Evolutionary conservation across 35 echinoderm and acorn worm species (phyloP), one percentile per base, ranked within the genome.

Genomic region (Apostichopus parvimensis): DNA sequence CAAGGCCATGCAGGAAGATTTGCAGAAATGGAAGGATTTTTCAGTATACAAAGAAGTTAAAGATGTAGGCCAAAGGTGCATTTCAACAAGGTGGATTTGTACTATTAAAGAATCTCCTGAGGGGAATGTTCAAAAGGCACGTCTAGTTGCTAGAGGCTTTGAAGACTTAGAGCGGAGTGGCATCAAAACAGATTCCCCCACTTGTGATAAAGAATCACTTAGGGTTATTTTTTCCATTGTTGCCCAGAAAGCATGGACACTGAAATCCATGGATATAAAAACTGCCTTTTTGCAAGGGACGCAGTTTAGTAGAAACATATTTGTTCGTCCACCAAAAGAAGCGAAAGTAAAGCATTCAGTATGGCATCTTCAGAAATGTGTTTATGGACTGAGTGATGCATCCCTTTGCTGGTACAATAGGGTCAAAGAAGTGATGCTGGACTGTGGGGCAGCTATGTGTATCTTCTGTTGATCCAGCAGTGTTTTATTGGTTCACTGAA

Each of bases 11-110:
- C 28, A 34, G 28, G 28, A 34, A 34, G 28, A 34, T 0, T 34
- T 34, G 28, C 89, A 91, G 56, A 91, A 92, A n/a, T 83, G 91
- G 79, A 61, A 92, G 28, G 91, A 92, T 6, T 92, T 83, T 70
- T 4, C 80, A 26, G 91, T 92, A 15, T 92, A 92, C 21, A 53
- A 83, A 13, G 65, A 92, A 79, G 57, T 92, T 56, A 7, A 34
- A 4, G 53, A 91, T 91, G 8, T 55, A 18, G 75, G 73, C 15
- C 89, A 91, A 56, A 77, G 17, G 45, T 25, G 70, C 24, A 55
- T 57, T 59, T 91, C 89, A 45, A 83, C 53, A 34, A 26, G 77
- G 13, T 92, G 77, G 92, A 80, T 87, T 70, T 72, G 83, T 12
- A 83, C 92, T 56, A 54, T 87, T 17, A 93, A 92, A 75, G 17